Conservation (phyloP, 2,888 invertebrate genomes). For the Automeris io region DNA sequence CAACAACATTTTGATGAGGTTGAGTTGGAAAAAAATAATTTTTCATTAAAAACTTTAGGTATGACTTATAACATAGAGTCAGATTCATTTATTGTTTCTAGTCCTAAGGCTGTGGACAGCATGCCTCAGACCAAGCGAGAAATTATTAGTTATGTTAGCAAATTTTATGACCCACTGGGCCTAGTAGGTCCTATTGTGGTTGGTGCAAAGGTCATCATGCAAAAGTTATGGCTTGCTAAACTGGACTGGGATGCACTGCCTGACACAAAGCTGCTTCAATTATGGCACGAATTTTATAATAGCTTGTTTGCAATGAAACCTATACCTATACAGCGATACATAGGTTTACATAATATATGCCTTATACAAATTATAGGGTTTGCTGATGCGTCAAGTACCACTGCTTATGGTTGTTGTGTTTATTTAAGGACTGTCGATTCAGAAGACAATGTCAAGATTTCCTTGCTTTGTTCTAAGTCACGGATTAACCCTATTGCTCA, state of each 20-base stretch:
- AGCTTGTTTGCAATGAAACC: not conserved
- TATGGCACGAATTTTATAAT: not conserved
- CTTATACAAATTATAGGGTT: conserved; percentile 11
- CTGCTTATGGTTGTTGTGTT: conserved; percentile 10
- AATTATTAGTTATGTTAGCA: conserved; percentile 10
- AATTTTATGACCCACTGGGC: conserved; percentile 14
- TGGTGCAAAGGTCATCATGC: conserved; percentile 2
- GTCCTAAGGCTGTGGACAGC: conserved; percentile 4
- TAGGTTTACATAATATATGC: not conserved
- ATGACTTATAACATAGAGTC: conserved; percentile 7
- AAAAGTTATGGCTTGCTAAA: conserved; percentile 5
- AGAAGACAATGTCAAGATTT: conserved; percentile 7
- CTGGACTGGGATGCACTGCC: conserved; percentile 1
- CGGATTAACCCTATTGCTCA: conserved; percentile 7
- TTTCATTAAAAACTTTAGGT: conserved; percentile 11
- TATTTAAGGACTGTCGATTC: conserved; percentile 11
- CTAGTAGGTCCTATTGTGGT: conserved; percentile 12
- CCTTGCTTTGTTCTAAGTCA: conserved; percentile 14
- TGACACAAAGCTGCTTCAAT: not conserved
- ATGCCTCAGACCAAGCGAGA: not conserved
- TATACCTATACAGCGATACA: not conserved
- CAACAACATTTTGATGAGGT: conserved; percentile 10
- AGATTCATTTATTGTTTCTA: conserved; percentile 9
- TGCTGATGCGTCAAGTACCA: conserved; percentile 12
- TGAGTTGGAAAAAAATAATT: conserved; percentile 11